Conservation (phyloP, 2,113 vertebrate genomes). For the Nettapus auritus region DNA sequence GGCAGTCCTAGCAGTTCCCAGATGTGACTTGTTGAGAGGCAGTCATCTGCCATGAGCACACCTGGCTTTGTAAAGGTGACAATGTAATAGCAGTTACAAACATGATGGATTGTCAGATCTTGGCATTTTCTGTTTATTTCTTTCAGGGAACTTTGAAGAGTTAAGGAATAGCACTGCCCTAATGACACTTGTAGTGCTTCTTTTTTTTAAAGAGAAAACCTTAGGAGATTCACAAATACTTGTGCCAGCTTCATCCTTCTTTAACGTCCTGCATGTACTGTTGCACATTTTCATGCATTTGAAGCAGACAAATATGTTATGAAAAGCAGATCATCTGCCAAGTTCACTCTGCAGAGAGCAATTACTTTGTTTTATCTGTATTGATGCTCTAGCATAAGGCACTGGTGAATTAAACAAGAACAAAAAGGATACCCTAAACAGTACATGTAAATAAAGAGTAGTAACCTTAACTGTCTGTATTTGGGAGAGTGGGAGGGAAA, state of each 20-base stretch:
- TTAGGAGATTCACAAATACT: background rate
- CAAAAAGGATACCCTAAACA: background rate
- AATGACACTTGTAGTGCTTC: background rate
- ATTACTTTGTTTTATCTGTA: background rate
- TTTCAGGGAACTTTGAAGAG: background rate
- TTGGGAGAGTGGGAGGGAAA: background rate
- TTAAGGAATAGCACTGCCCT: background rate
- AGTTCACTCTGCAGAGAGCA: background rate
- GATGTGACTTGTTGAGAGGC: background rate
- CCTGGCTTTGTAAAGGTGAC: background rate
- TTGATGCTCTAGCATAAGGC: background rate
- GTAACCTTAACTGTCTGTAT: background rate
- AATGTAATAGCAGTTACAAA: background rate
- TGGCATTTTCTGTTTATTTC: background rate
- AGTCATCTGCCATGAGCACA: background rate
- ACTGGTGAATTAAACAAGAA: background rate
- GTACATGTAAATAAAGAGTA: background rate
- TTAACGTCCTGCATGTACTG: background rate
- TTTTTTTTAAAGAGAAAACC: background rate
- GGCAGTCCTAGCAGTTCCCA: background rate
- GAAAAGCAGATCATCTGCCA: background rate
- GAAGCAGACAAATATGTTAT: background rate
- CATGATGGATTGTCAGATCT: background rate
- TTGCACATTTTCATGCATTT: background rate
- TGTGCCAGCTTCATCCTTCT: background rate